phyloP scores from a whole-genome alignment of 2,888 invertebrate species.

The Lymantria dispar region DNA sequence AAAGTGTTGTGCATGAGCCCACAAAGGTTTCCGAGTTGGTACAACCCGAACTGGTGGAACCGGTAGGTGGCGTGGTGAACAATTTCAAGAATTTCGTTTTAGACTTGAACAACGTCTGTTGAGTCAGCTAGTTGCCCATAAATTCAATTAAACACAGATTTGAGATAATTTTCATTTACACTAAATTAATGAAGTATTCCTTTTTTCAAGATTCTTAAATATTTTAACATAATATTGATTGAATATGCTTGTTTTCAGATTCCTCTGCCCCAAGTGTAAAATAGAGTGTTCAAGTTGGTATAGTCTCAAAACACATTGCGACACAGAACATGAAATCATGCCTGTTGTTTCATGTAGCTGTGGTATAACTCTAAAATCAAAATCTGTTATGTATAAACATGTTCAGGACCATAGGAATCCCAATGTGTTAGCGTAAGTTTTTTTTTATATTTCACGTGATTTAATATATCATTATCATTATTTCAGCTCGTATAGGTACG shows the following conservation, averaged over 20 bases:
- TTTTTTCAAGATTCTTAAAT: neutral
- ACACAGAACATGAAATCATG: constrained; percentile 52
- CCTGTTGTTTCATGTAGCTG: constrained; percentile 73
- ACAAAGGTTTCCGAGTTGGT: too few species aligned
- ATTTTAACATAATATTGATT: neutral
- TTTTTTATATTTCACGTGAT: neutral
- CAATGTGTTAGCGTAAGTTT: constrained; percentile 69
- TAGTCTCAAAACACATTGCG: constrained; percentile 64
- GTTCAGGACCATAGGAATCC: constrained; percentile 78
- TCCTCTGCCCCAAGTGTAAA: constrained; percentile 66
- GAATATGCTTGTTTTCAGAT: constrained; percentile 56
- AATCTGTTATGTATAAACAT: constrained; percentile 79
- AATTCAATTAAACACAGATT: too few species aligned
- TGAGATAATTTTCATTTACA: too few species aligned
- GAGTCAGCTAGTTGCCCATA: too few species aligned
- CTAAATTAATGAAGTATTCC: neutral
- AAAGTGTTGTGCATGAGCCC: too few species aligned
- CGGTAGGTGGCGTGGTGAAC: too few species aligned
- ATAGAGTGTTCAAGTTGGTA: constrained; percentile 74
- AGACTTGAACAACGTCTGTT: too few species aligned
- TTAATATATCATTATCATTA: neutral
- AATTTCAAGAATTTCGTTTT: too few species aligned
- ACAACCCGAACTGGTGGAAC: too few species aligned
- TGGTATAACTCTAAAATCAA: constrained; percentile 73
- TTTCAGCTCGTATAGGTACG: too few species aligned